phyloP scores from a whole-genome alignment of 2,888 invertebrate genomes.

The Lasioglossum marginatum region DNA sequence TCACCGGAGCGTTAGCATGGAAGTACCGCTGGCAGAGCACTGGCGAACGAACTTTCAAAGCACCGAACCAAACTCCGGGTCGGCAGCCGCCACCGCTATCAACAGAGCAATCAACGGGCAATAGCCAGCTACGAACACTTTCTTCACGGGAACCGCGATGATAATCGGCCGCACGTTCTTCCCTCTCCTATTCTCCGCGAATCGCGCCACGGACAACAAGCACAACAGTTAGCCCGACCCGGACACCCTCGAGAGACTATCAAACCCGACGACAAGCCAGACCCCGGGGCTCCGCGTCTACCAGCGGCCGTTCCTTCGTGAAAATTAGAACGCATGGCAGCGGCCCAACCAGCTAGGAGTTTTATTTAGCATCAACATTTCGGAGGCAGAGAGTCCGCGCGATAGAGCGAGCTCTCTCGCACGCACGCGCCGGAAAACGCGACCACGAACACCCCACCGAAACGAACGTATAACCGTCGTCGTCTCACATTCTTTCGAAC shows the following conservation, averaged over 20 bases:
- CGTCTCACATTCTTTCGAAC: not conserved
- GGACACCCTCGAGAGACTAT: slow-evolving; percentile 55
- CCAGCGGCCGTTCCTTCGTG: slow-evolving; percentile 73
- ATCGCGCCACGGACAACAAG: slow-evolving; percentile 40
- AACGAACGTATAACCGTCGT: not conserved
- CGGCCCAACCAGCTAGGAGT: slow-evolving; percentile 82
- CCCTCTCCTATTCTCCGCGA: slow-evolving; percentile 30
- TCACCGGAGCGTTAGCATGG: slow-evolving; percentile 76
- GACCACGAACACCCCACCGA: not conserved
- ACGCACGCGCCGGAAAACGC: slow-evolving; percentile 2
- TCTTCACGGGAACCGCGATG: not conserved
- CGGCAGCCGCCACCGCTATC: slow-evolving; percentile 10
- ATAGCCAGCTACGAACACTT: slow-evolving; percentile 1
- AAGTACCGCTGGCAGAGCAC: slow-evolving; percentile 54
- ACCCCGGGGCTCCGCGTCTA: slow-evolving; percentile 69
- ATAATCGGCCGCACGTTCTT: not conserved
- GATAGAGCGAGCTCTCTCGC: slow-evolving; percentile 19
- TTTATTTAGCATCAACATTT: slow-evolving; percentile 84
- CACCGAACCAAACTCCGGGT: not conserved
- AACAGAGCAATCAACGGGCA: not conserved
- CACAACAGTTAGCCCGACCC: slow-evolving; percentile 29
- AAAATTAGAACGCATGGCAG: slow-evolving; percentile 84
- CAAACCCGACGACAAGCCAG: slow-evolving; percentile 63
- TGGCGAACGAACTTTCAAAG: slow-evolving; percentile 12
- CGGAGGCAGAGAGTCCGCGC: slow-evolving; percentile 55